A percentile compares a stretch with the other conserved stretches of the same genome.
These are phyloP conservation scores for Silurus aristotelis DNA, from an alignment of 2,797 vertebrate genomes.

Conservation along the genomic window DNA sequence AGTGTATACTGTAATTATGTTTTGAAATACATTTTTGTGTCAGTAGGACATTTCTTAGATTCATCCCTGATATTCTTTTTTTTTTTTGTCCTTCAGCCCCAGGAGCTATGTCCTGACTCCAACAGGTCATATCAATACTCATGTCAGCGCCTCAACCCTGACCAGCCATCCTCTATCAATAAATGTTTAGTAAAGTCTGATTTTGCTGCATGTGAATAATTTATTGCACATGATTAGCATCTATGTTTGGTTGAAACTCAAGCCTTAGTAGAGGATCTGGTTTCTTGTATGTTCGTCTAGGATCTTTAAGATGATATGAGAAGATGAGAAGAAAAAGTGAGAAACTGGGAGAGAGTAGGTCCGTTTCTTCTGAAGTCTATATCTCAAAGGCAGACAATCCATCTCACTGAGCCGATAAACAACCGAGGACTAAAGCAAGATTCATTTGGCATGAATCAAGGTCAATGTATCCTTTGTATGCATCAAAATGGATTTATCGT, in stretches of 20 bases:
- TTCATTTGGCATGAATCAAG: neutral
- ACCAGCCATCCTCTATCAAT: constrained; percentile 81
- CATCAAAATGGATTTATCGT: too few relatives aligned
- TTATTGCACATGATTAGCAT: constrained; percentile 82
- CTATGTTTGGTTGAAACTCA: constrained; percentile 78
- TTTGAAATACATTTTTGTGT: neutral
- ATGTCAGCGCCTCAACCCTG: constrained; percentile 75
- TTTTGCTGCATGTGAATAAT: constrained; percentile 86
- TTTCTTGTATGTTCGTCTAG: constrained; percentile 78
- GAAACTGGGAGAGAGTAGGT: constrained; percentile 12
- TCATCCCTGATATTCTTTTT: neutral
- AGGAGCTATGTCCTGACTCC: constrained; percentile 66
- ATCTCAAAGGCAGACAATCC: constrained; percentile 50
- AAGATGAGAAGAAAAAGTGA: constrained; percentile 21
- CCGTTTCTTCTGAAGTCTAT: constrained; percentile 36
- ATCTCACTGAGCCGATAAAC: constrained; percentile 25
- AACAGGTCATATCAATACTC: constrained; percentile 77
- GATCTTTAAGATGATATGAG: constrained; percentile 75
- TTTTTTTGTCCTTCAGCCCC: constrained; percentile 42
- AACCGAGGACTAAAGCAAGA: neutral
- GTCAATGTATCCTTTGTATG: neutral
- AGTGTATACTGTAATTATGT: too few relatives aligned
- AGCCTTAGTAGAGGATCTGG: constrained; percentile 73
- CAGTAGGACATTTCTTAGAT: neutral
- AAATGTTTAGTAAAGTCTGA: constrained; percentile 84